Base-by-base conservation (phyloP, 2,113 vertebrate genomes). In the Gopherus evgoodei region DNA sequence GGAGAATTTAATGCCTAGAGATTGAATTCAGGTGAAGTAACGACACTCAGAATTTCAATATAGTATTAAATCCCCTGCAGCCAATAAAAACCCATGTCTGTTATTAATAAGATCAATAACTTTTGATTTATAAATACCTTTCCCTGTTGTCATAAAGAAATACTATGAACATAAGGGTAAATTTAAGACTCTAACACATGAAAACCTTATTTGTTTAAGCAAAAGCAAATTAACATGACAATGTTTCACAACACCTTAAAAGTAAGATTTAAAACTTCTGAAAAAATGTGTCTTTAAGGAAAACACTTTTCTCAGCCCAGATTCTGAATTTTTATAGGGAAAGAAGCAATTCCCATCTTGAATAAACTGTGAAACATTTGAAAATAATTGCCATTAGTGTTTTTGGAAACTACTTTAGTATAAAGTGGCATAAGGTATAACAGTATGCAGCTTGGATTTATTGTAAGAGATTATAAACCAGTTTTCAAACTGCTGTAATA, bases 311-410 rank as follows among this genome's bases (percentile, higher is more conserved):
- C 31, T 80, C 1, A 0, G 16, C 75, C 90, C 4, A 11, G n/a
- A 84, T 21, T 78, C 72, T 75, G 79, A 93, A 27, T 89, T 1
- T 49, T 49, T 1, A 3, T 83, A 62, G 72, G n/a, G n/a, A 72
- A 90, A 81, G 86, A 87, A 92, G 57, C 85, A 91, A 65, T 94
- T 75, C 91, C 95, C 95, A 87, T 75, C 85, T 16, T 94, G 94
- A 94, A 54, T 90, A 88, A 96, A 90, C 87, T 57, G 53, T 91
- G 94, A 95, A 95, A 89, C 94, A 96, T 93, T 95, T 90, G 35
- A 93, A 96, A 91, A 95, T 95, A 97, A 95, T 72, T 3, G 5
- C 93, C 81, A 79, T 90, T 94, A 83, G 83, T 44, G 6, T 92
- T 95, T 95, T 78, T 91, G 97, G 90, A 88, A 94, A 81, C 75